Evolutionary conservation across 2,113 vertebrate genomes (phyloP).

Genomic region (Neomonachus schauinslandi): DNA sequence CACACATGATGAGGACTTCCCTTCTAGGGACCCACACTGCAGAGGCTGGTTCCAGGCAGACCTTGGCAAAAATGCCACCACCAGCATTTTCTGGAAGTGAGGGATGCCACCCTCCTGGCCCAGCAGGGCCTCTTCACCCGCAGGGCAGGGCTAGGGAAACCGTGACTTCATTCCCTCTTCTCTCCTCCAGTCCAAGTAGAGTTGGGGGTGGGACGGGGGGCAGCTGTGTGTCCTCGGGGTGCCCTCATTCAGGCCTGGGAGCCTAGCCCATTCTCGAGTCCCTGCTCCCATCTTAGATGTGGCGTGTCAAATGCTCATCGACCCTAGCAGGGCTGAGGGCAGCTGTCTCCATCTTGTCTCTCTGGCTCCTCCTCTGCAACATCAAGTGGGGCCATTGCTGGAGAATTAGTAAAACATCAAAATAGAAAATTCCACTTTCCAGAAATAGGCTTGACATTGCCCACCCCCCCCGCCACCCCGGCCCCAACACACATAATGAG

Average conservation of each 20-base stretch:
- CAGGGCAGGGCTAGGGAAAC: constrained; percentile 22
- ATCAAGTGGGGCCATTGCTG: background rate
- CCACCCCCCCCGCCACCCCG: background rate
- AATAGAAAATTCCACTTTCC: constrained; percentile 18
- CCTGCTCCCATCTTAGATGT: background rate
- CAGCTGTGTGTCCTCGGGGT: background rate
- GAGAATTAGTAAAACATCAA: background rate
- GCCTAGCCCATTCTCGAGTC: background rate
- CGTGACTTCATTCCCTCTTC: background rate
- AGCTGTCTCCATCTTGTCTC: background rate
- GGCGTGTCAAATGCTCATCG: rapidly evolving
- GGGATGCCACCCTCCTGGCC: background rate
- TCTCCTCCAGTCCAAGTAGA: background rate
- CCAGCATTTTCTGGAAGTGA: background rate
- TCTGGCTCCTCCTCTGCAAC: background rate
- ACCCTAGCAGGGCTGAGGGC: background rate
- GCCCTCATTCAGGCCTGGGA: background rate
- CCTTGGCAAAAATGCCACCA: background rate
- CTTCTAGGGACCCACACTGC: background rate
- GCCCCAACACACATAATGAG: background rate
- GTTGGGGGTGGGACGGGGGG: background rate
- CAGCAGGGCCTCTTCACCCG: background rate
- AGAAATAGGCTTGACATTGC: background rate
- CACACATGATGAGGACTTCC: background rate
- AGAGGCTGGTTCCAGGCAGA: background rate